Evolutionary conservation across 2,888 invertebrate genomes (phyloP).

Genomic region (Eremobia ochroleuca): DNA sequence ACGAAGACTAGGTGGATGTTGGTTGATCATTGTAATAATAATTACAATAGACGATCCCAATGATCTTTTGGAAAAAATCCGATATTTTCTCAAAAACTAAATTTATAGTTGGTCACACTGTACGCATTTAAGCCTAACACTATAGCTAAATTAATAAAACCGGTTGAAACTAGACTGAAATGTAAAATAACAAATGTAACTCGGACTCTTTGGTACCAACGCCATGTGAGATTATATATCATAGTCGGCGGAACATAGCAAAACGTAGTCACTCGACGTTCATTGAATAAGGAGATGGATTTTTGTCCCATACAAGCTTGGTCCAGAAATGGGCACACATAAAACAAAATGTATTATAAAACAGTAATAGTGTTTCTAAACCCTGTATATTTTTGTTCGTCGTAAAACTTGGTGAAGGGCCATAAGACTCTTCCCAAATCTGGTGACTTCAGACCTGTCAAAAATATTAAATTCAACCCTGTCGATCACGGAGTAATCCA

Average conservation of each 20-base stretch:
- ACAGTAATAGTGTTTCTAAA: no score
- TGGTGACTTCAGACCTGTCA: no score
- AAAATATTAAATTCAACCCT: no score
- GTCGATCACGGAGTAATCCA: no score
- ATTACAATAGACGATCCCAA: neutral
- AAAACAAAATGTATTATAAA: no score
- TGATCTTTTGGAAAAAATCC: neutral
- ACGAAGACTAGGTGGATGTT: neutral
- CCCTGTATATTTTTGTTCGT: no score
- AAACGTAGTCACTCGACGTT: constrained; percentile 31
- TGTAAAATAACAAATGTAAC: constrained; percentile 21
- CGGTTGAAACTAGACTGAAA: constrained; percentile 18
- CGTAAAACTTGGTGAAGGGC: no score
- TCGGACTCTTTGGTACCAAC: constrained; percentile 22
- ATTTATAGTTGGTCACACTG: neutral
- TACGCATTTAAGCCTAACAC: neutral
- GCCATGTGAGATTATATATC: constrained; percentile 21
- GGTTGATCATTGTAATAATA: neutral
- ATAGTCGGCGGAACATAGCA: constrained; percentile 3
- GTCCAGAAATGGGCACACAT: no score
- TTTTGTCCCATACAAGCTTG: no score
- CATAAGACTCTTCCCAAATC: no score
- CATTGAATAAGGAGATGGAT: constrained; percentile 63
- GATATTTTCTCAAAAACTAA: neutral
- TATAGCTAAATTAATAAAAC: neutral